Evolutionary conservation across 2,888 invertebrate species (phyloP), one percentile per base, ranked within the genome.

Genomic region (Dicyrtoma fusca): DNA sequence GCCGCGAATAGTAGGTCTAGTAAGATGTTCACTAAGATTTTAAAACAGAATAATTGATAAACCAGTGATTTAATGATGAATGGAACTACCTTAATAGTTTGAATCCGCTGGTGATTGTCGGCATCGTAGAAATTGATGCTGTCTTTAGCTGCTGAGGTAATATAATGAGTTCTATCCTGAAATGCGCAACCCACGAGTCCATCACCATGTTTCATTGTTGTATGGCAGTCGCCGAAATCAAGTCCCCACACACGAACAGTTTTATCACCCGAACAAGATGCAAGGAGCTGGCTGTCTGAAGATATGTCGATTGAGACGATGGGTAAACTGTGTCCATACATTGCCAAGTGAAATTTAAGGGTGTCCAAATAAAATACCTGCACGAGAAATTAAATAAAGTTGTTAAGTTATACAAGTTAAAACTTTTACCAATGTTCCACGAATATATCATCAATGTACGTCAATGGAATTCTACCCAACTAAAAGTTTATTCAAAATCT

Each of bases 211-310:
- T 97, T 95, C 79, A 98, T 87, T 0, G 96, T 96, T 82, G 89
- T 90, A 85, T 96, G 97, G 81, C 97, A 97, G 84, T 99, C 97
- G n/a, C 98, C 98, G 83, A 96, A 98, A 85, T 98, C 97, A 85
- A 98, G 88, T 45, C 98, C 98, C 98, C 98, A 99, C 75, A 99
- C 90, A 86, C 97, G 97, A 34, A 98, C 89, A 83, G 94, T 97
- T 51, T 96, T 88, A 86, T 99, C 99, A 0, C 93, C 92, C 1
- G 97, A 97, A 8, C 97, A 98, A 0, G 98, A 97, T 11, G 90
- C 93, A 76, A 98, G 91, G 25, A 98, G 83, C 11, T 88, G 88
- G 0, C 91, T 91, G 83, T 95, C 95, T 79, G 91, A 90, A 14
- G 94, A 94, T 74, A 98, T 95, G 83, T 98, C 97, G 87, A 98